Evolutionary conservation across 2,797 vertebrate species (phyloP).

Genomic region (Enteromius fasciolatus): DNA sequence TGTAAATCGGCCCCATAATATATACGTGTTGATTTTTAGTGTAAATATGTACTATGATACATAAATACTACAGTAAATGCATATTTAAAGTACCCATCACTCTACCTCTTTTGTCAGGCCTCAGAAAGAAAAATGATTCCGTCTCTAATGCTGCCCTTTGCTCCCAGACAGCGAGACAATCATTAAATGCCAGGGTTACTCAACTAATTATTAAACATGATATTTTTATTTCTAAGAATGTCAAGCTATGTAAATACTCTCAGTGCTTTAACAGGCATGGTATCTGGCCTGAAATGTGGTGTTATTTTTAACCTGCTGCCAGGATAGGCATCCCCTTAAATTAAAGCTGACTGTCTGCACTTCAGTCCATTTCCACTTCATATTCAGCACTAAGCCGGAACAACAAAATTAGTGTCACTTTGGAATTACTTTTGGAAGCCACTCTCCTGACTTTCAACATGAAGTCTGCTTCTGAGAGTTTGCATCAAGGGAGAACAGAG

Average conservation of each 20-base stretch:
- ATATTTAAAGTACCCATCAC: neutral
- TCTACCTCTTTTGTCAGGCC: neutral
- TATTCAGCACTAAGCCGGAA: constrained; percentile 29
- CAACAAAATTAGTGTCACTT: constrained; percentile 46
- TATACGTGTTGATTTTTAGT: no score
- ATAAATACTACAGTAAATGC: neutral
- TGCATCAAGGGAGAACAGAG: neutral
- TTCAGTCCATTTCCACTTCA: constrained; percentile 40
- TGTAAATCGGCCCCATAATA: no score
- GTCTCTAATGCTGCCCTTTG: neutral
- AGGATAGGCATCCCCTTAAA: constrained; percentile 20
- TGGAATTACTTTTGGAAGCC: constrained; percentile 29
- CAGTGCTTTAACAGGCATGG: neutral
- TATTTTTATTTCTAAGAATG: constrained; percentile 23
- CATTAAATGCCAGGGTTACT: constrained; percentile 17
- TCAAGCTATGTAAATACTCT: constrained; percentile 19
- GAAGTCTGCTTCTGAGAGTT: constrained; percentile 11
- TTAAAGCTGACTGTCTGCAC: constrained; percentile 34
- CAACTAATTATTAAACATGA: constrained; percentile 16
- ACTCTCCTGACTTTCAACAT: constrained; percentile 4
- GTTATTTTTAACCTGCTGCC: constrained; percentile 21
- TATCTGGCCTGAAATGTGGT: constrained; percentile 1
- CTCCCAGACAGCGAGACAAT: neutral
- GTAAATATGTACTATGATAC: neutral
- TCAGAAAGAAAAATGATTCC: neutral